Evolutionary conservation across 1,140 invertebrate species (phyloP).

Genomic region (Tetramorium simillimum): DNA sequence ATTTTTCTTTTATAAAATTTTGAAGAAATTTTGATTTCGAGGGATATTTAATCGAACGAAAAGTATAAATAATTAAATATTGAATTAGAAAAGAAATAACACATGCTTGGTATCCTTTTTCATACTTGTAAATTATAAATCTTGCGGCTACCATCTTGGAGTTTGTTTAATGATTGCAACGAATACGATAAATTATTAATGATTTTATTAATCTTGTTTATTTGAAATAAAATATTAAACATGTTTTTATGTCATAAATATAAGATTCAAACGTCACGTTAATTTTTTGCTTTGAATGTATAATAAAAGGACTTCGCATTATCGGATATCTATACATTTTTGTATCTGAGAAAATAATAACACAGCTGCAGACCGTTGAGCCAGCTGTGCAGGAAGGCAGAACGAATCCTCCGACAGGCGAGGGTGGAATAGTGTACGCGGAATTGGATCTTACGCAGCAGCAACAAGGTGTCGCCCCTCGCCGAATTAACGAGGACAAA

Average conservation of each 20-base stretch:
- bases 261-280: background rate
- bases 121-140: background rate
- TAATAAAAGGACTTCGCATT: background rate
- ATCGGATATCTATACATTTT: too few species aligned
- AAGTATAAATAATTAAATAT: background rate
- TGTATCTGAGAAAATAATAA: background rate
- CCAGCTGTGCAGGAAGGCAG: slow-evolving; percentile 57
- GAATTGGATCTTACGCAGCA: slow-evolving; percentile 85
- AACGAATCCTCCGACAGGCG: slow-evolving; percentile 66
- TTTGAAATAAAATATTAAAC: background rate
- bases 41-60: background rate
- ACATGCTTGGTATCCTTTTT: background rate
- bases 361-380: slow-evolving; percentile 58
- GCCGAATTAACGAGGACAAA: slow-evolving; percentile 84
- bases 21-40: background rate
- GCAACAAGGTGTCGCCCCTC: slow-evolving; percentile 75
- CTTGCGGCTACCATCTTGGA: background rate
- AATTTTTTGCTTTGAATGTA: background rate
- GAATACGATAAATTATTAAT: background rate
- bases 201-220: background rate
- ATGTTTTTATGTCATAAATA: background rate
- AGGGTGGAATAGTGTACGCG: slow-evolving; percentile 86
- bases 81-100: background rate
- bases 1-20: background rate
- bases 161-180: background rate